phyloP scores from a whole-genome alignment of 2,113 vertebrate species.

The Perca fluviatilis region DNA sequence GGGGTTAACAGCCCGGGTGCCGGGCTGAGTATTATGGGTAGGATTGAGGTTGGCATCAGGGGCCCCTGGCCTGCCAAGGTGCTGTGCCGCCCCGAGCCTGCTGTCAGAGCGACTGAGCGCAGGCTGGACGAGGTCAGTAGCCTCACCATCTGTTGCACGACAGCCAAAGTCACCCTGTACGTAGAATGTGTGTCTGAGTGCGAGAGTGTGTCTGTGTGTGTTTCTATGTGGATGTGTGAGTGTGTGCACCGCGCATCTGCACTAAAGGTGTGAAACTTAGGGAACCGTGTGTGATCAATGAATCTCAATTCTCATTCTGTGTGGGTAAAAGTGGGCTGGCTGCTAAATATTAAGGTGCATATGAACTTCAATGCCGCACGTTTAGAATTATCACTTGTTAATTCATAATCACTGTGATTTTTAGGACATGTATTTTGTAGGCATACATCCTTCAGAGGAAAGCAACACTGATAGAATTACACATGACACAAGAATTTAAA shows the following conservation, averaged over 20 bases:
- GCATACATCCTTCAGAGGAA: not conserved
- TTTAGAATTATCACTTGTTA: not conserved
- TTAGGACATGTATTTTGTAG: not conserved
- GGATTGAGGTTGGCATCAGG: conserved; percentile 49
- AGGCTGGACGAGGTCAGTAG: conserved; percentile 68
- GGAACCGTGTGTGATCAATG: not conserved
- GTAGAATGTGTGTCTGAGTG: conserved; percentile 35
- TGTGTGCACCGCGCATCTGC: not conserved
- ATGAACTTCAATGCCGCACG: not conserved
- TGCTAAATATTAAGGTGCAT: not conserved
- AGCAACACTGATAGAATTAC: not conserved
- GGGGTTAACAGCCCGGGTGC: conserved; percentile 59
- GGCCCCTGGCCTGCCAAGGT: conserved; percentile 62
- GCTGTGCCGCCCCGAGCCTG: conserved; percentile 52
- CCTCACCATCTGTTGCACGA: conserved; percentile 80
- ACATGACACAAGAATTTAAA: not conserved
- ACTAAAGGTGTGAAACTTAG: not conserved
- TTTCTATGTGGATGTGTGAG: not conserved
- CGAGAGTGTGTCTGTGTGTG: conserved; percentile 23
- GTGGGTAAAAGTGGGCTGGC: not conserved
- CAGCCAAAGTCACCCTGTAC: conserved; percentile 80
- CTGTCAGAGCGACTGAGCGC: conserved; percentile 70
- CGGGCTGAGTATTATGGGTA: conserved; percentile 56
- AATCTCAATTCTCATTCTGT: not conserved
- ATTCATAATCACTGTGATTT: not conserved